Conservation (phyloP, 2,888 invertebrate species). For the Rhyacophila evoluta region DNA sequence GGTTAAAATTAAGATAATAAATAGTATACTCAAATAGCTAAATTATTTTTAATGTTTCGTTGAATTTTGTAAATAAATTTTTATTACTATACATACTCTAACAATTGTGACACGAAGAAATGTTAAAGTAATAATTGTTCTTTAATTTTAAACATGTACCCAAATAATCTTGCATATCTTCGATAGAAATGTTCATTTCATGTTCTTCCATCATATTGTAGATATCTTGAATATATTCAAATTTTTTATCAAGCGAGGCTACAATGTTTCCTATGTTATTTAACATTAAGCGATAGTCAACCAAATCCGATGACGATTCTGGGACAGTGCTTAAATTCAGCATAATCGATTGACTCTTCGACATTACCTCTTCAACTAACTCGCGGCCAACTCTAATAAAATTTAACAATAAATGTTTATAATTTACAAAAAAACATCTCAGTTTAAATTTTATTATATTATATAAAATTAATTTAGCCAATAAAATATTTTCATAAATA, state of each 20-base stretch:
- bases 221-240: slow-evolving; percentile 85
- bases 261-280: slow-evolving; percentile 77
- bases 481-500: too few relatives aligned
- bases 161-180: slow-evolving; percentile 76
- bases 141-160: slow-evolving; percentile 59
- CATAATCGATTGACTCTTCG: slow-evolving; percentile 75
- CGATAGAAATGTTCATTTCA: slow-evolving; percentile 77
- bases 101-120: too few relatives aligned
- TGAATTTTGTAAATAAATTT: too few relatives aligned
- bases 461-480: too few relatives aligned
- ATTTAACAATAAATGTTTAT: too few relatives aligned
- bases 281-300: slow-evolving; percentile 77
- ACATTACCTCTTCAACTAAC: slow-evolving; percentile 71
- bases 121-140: too few relatives aligned
- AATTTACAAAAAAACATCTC: too few relatives aligned
- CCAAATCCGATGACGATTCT: slow-evolving; percentile 77
- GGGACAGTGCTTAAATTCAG: slow-evolving; percentile 76
- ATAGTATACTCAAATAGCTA: too few relatives aligned
- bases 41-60: too few relatives aligned
- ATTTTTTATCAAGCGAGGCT: slow-evolving; percentile 76
- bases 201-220: slow-evolving; percentile 88
- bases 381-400: slow-evolving; percentile 73
- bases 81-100: too few relatives aligned
- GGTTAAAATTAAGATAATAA: too few relatives aligned
- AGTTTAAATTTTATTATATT: too few relatives aligned